Percentiles rank a stretch among this genome's conserved stretches.
Conservation (phyloP, 2,113 vertebrate genomes). For the Barnardius zonarius region DNA sequence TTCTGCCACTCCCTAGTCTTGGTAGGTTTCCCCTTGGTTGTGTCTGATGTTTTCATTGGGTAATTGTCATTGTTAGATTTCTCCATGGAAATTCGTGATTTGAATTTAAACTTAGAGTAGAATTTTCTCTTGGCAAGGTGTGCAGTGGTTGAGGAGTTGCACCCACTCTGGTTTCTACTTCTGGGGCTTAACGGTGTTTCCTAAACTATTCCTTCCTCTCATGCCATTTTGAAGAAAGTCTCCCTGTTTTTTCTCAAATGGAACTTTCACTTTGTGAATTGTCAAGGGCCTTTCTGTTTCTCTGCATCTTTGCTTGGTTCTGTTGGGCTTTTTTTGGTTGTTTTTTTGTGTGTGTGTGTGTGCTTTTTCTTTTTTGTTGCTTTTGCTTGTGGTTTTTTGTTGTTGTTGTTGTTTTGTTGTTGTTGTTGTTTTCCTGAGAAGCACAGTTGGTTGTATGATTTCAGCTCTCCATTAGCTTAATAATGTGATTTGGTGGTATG, state of each 20-base stretch:
- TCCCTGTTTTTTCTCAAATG: background rate
- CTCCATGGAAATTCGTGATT: background rate
- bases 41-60: background rate
- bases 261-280: background rate
- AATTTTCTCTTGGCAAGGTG: background rate
- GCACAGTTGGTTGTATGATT: background rate
- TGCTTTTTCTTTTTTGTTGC: background rate
- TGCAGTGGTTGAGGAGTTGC: background rate
- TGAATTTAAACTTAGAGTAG: background rate
- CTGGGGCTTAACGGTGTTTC: background rate
- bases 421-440: background rate
- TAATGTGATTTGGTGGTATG: background rate
- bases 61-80: background rate
- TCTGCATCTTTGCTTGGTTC: background rate
- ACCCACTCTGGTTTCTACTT: background rate
- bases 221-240: background rate
- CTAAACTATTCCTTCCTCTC: background rate
- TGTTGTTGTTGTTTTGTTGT: too few species aligned
- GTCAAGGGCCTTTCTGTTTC: background rate
- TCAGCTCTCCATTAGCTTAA: background rate
- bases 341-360: background rate
- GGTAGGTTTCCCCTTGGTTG: accelerated
- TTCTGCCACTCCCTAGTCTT: background rate
- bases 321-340: background rate
- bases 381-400: too few species aligned